phyloP scores from a whole-genome alignment of 2,113 vertebrate species.

The Protobothrops mucrosquamatus region DNA sequence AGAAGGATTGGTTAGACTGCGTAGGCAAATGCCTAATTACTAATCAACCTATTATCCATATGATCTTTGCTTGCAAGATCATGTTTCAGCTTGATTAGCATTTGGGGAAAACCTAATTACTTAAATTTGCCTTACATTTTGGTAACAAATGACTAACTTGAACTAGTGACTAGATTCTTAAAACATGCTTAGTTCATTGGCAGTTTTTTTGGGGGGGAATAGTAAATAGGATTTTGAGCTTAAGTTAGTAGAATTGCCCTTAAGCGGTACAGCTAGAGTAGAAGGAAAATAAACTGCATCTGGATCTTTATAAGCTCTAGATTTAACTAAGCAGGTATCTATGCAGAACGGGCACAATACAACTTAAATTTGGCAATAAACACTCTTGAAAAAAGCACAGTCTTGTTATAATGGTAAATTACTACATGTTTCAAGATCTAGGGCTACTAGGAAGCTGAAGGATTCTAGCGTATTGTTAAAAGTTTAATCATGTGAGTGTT shows the following conservation, averaged over 20 bases:
- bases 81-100: conserved; percentile 18
- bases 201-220: neutral
- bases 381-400: conserved; percentile 63
- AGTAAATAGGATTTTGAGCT: conserved; percentile 36
- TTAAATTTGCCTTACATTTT: conserved; percentile 58
- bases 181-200: neutral
- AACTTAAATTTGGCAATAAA: conserved; percentile 62
- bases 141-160: conserved; percentile 37
- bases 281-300: neutral
- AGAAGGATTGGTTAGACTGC: conserved; percentile 3
- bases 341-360: conserved; percentile 27
- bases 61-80: neutral
- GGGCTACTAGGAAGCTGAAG: conserved; percentile 16
- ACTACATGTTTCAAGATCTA: conserved; percentile 18
- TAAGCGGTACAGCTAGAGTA: neutral
- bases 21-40: conserved; percentile 41
- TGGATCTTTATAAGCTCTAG: neutral
- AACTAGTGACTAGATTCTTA: conserved; percentile 26
- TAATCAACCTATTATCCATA: conserved; percentile 4
- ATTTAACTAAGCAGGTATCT: neutral
- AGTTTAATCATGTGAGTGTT: conserved; percentile 18
- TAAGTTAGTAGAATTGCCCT: conserved; percentile 16
- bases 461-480: conserved; percentile 10
- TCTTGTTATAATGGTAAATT: conserved; percentile 1
- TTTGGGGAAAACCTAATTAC: conserved; percentile 23